These are phyloP conservation scores for Tapirus indicus DNA, from an alignment of 2,797 vertebrate genomes.

Conservation along the genomic window DNA sequence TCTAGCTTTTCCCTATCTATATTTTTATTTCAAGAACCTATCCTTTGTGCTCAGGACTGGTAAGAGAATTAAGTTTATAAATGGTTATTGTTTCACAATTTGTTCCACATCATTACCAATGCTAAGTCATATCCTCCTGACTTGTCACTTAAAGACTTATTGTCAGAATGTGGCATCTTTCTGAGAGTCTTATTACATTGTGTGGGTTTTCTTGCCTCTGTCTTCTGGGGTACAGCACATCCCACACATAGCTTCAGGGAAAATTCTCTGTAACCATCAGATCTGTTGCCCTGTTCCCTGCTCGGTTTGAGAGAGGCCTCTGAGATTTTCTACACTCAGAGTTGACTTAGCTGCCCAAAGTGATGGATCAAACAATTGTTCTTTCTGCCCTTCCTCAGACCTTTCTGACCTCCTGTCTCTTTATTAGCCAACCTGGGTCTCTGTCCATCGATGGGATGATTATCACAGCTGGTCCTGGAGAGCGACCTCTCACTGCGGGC, in stretches of 20 bases:
- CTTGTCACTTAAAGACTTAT: slow-evolving; percentile 1
- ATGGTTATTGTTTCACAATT: slow-evolving; percentile 12
- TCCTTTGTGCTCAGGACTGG: not conserved
- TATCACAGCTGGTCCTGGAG: not conserved
- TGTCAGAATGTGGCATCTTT: not conserved
- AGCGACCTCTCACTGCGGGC: not conserved
- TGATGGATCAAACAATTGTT: not conserved
- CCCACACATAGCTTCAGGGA: slow-evolving; percentile 39
- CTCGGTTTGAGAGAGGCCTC: not conserved
- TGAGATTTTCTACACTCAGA: not conserved
- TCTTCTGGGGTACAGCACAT: not conserved
- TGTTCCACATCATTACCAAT: not conserved
- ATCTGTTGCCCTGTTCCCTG: not conserved
- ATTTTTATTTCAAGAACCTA: not conserved
- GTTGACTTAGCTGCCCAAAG: not conserved
- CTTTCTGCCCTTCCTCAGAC: not conserved
- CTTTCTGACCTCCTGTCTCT: not conserved
- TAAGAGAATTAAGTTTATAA: slow-evolving; percentile 23
- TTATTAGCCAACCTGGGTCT: not conserved
- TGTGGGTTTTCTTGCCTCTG: slow-evolving; percentile 51
- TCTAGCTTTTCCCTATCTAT: not conserved
- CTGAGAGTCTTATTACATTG: not conserved
- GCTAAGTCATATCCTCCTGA: not conserved
- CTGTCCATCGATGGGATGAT: rapidly evolving
- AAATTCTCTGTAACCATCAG: not conserved